Evolutionary conservation across 2,797 vertebrate genomes (phyloP).

Genomic region (Decapterus maruadsi): DNA sequence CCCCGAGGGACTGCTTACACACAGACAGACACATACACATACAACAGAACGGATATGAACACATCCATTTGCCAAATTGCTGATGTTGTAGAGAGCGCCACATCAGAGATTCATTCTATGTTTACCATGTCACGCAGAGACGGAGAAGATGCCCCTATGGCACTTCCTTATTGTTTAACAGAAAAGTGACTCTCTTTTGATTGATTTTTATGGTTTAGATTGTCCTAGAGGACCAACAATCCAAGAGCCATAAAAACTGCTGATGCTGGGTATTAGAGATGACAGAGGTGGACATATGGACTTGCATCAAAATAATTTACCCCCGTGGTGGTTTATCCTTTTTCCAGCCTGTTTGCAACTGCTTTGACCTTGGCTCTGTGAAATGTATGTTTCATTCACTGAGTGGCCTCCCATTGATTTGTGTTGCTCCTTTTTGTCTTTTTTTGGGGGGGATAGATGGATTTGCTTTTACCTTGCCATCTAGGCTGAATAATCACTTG

Average conservation of each 20-base stretch:
- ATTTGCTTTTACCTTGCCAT: conserved; percentile 77
- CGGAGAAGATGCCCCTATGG: conserved; percentile 61
- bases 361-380: conserved; percentile 79
- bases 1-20: conserved; percentile 64
- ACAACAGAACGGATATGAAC: conserved; percentile 57
- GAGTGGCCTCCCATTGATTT: conserved; percentile 77
- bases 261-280: conserved; percentile 77
- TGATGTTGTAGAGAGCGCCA: conserved; percentile 71
- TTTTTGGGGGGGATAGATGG: conserved; percentile 49
- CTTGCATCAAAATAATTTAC: conserved; percentile 69
- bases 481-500: conserved; percentile 69
- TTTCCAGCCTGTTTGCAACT: conserved; percentile 74
- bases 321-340: conserved; percentile 71
- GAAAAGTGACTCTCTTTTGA: conserved; percentile 63
- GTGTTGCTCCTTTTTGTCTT: conserved; percentile 65
- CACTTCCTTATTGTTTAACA: conserved; percentile 74
- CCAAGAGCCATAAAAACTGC: conserved; percentile 72
- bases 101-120: conserved; percentile 69
- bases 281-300: conserved; percentile 78
- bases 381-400: conserved; percentile 74
- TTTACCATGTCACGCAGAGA: conserved; percentile 61
- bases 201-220: conserved; percentile 68
- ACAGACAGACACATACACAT: not conserved
- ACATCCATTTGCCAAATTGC: conserved; percentile 77
- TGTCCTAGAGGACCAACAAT: conserved; percentile 72